Conservation (phyloP, 2,888 invertebrate genomes). For the Anodontia alba region DNA sequence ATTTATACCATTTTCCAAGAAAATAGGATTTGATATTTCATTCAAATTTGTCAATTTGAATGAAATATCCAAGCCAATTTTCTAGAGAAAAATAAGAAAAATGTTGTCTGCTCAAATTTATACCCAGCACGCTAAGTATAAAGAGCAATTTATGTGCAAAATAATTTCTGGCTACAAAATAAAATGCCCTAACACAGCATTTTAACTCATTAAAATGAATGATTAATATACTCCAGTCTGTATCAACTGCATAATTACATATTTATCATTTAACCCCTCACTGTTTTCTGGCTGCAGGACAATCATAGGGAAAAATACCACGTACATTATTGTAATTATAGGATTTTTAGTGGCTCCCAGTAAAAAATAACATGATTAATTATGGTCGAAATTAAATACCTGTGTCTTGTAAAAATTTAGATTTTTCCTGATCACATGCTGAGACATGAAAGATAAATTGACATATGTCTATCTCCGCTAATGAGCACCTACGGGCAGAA, state of each 20-base stretch:
- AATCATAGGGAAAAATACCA: background rate
- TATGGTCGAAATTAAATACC: background rate
- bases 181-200: no score
- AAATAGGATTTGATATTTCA: no score
- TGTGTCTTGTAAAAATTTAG: background rate
- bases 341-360: background rate
- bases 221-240: background rate
- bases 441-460: background rate
- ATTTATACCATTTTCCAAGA: no score
- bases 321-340: background rate
- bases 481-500: background rate
- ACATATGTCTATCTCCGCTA: background rate
- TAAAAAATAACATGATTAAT: constrained; percentile 12
- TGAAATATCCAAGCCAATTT: no score
- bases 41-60: no score
- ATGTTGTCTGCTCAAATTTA: no score
- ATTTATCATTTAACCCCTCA: background rate
- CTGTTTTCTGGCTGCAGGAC: background rate
- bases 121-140: no score
- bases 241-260: constrained; percentile 10
- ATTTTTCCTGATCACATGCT: background rate
- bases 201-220: constrained; percentile 2
- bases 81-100: no score
- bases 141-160: no score
- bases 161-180: no score